A percentile compares a stretch with the other conserved stretches of the same genome.
Conservation (phyloP, 2,888 invertebrate species). For the Glaucopsyche alexis region DNA sequence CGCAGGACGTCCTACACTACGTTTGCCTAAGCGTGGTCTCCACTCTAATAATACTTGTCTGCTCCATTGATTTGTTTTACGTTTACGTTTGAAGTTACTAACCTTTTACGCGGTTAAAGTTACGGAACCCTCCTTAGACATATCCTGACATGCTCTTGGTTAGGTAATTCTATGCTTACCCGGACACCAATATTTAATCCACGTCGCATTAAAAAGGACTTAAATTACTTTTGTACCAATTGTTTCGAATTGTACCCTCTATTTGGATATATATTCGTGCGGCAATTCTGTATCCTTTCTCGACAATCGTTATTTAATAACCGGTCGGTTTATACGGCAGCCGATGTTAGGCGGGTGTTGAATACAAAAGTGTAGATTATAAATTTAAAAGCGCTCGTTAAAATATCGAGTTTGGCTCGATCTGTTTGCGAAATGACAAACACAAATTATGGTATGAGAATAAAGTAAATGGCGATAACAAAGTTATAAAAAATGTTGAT, state of each 20-base stretch:
- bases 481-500: neutral
- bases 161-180: too few species aligned
- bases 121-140: too few species aligned
- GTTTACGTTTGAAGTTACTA: too few species aligned
- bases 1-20: too few species aligned
- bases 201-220: neutral
- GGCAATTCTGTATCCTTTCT: constrained; percentile 18
- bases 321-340: constrained; percentile 31
- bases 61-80: too few species aligned
- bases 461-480: neutral
- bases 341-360: constrained; percentile 59
- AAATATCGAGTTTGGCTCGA: constrained; percentile 14
- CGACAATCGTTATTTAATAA: constrained; percentile 22
- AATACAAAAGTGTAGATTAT: constrained; percentile 72
- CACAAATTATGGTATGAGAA: neutral
- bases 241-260: neutral
- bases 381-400: constrained; percentile 76
- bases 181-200: too few species aligned
- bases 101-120: too few species aligned
- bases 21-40: too few species aligned
- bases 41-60: too few species aligned
- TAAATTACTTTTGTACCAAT: neutral
- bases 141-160: too few species aligned
- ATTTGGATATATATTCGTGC: constrained; percentile 5
- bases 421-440: constrained; percentile 18